Conservation (phyloP, 1,140 invertebrate species). For the Hestina assimilis region DNA sequence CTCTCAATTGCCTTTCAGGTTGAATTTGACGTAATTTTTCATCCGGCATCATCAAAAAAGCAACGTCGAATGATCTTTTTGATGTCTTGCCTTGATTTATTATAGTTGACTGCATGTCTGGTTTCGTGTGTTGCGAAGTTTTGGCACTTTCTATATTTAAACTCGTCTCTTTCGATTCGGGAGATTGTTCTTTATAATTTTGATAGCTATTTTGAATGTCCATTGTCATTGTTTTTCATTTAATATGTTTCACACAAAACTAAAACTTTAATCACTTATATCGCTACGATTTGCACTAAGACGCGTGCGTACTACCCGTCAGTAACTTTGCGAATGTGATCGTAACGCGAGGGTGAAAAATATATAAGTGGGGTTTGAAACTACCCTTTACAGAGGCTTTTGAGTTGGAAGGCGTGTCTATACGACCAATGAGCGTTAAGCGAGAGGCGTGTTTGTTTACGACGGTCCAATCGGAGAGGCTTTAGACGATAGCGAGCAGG, state of each 20-base stretch:
- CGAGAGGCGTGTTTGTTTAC: constrained; percentile 57
- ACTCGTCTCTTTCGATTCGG: constrained; percentile 63
- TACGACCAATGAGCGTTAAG: constrained; percentile 49
- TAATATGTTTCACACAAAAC: constrained; percentile 49
- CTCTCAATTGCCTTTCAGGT: constrained; percentile 80
- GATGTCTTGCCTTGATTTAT: constrained; percentile 64
- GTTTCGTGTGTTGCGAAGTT: constrained; percentile 51
- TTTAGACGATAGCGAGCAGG: constrained; percentile 54
- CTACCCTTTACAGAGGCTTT: constrained; percentile 68
- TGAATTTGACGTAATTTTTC: constrained; percentile 86
- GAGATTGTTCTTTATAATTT: constrained; percentile 71
- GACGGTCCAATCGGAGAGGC: constrained; percentile 53
- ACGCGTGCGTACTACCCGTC: constrained; percentile 67
- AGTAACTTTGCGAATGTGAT: constrained; percentile 65
- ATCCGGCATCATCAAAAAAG: constrained; percentile 91
- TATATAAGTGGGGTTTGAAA: constrained; percentile 73
- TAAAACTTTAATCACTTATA: constrained; percentile 73
- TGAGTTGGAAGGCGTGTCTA: constrained; percentile 58
- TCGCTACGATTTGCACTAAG: constrained; percentile 40
- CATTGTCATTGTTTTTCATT: constrained; percentile 78
- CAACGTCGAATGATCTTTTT: constrained; percentile 92
- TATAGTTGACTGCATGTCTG: constrained; percentile 61
- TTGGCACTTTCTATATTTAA: constrained; percentile 69
- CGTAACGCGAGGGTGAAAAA: constrained; percentile 68
- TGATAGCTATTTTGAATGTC: constrained; percentile 77